Evolutionary conservation across 2,888 invertebrate genomes (phyloP), one percentile per base, ranked within the genome.

Genomic region (Cheilosia variabilis): DNA sequence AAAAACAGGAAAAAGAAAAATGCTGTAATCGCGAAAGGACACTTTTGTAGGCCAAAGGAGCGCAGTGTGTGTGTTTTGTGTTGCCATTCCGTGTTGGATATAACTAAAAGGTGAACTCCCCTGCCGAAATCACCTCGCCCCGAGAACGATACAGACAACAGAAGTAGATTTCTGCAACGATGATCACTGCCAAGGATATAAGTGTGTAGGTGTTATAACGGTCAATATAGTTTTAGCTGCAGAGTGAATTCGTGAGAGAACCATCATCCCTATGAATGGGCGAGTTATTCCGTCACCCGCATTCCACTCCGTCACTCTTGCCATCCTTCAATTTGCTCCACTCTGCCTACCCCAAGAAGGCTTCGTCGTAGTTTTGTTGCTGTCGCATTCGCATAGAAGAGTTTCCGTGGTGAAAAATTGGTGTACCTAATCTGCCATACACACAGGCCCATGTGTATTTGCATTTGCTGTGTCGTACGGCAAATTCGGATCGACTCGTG

Each of bases 111-210:
- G 31, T 78, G 63, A 47, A 47, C 53, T 63, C 63, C 47, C 15
- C 31, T 3, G 2, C 0, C 50, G 41, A 65, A 63, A 47, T 57
- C 27, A 47, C 31, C 53, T 45, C 45, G 13, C 15, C 9, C 10
- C 9, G 4, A 62, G 27, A 53, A 34, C 24, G 5, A 31, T 3
- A 69, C 34, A 4, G 34, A 53, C 19, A 9, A 69, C 31, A 9
- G 45, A 53, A 17, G 24, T n/a, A 27, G 43, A 31, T 45, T 73
- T 73, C 47, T 69, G 22, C n/a, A 81, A 65, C 37, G 22, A 87
- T 80, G 73, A 76, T 79, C 78, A 80, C 87, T 84, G 55, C 45
- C 71, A 79, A 72, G 72, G 75, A 75, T 71, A 71, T 57, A 65
- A 19, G 52, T 47, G 53, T 77, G 69, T 22, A 72, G 57, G 55